Base-by-base conservation (phyloP, 1,140 invertebrate species). In the Propsilocerus akamusi region DNA sequence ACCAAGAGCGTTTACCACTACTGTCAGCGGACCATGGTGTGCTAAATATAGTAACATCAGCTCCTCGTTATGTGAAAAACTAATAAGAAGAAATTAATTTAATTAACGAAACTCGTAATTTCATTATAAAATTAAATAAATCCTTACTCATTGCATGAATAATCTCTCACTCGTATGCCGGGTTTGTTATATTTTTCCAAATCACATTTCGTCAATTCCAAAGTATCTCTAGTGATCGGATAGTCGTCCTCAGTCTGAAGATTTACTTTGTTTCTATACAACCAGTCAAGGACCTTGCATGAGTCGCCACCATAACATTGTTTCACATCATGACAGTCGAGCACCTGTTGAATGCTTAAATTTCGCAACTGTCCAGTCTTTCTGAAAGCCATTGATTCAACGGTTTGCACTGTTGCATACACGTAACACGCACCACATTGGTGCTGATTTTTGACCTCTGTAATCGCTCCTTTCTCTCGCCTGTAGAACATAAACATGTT, bases 381-480 rank as follows among this genome's bases (percentile, higher is more conserved):
- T 12, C 86, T 75, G 1, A 82, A 81, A 52, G 76, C 67, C 82
- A 87, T 85, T 1, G 81, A 74, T 65, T 91, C 86, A 30, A 81
- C 73, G 5, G 77, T 78, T 58, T 82, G 82, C 1, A 87, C 70
- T 0, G 78, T 77, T 59, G 83, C 86, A 63, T 87, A 87, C 0
- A 87, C 87, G 86, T 86, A 92, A 64, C 87, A 91, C 2, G 84
- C 86, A 5, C 86, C 86, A 67, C 88, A 93, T 12, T 69, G 56
- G 7, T 77, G 77, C 61, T 93, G 88, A 59, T 81, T 79, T 52
- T 75, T 72, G 0, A 91, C 72, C 5, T 73, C 60, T 7, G 77
- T 77, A 17, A 91, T 64, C n/a, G 80, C 73, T 17, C 73, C 75
- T 58, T 77, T 77, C 1, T 74, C 64, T 52, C 85, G 68, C 85